Percentiles rank a stretch among this genome's conserved stretches.
Conservation (phyloP, 1,140 invertebrate species). For the Patella vulgata region DNA sequence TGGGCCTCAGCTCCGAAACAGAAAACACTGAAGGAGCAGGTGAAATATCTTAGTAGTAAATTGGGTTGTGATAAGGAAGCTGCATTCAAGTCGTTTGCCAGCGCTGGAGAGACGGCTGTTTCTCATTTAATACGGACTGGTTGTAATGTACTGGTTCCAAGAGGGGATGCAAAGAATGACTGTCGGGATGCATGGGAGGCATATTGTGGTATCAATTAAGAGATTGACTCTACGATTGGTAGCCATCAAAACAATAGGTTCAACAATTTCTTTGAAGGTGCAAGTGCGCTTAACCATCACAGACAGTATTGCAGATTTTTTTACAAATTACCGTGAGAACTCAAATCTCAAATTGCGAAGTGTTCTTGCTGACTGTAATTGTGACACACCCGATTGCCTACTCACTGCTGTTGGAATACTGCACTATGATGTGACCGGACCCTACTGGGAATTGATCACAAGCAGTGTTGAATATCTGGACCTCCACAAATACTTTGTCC, state of each 20-base stretch:
- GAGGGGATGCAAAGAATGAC: constrained; percentile 1
- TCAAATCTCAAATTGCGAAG: too few species aligned
- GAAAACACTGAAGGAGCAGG: neutral
- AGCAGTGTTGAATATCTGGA: too few species aligned
- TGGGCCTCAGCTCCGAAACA: constrained; percentile 6
- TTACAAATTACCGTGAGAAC: too few species aligned
- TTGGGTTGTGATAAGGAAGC: neutral
- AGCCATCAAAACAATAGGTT: neutral
- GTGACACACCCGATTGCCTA: too few species aligned
- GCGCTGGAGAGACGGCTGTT: neutral
- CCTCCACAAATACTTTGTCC: too few species aligned
- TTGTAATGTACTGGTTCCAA: constrained; percentile 6
- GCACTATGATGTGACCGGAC: too few species aligned
- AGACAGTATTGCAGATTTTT: too few species aligned
- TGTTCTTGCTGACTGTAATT: too few species aligned
- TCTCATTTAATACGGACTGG: neutral
- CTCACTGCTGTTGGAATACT: too few species aligned
- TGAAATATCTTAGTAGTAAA: neutral
- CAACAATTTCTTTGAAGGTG: neutral
- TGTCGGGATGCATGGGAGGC: neutral
- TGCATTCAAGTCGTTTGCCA: constrained; percentile 3
- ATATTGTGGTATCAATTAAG: neutral
- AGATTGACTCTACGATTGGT: neutral
- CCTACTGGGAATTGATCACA: too few species aligned
- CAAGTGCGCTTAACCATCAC: too few species aligned